phyloP scores from a whole-genome alignment of 2,888 invertebrate species.

The Corbicula japonica region DNA sequence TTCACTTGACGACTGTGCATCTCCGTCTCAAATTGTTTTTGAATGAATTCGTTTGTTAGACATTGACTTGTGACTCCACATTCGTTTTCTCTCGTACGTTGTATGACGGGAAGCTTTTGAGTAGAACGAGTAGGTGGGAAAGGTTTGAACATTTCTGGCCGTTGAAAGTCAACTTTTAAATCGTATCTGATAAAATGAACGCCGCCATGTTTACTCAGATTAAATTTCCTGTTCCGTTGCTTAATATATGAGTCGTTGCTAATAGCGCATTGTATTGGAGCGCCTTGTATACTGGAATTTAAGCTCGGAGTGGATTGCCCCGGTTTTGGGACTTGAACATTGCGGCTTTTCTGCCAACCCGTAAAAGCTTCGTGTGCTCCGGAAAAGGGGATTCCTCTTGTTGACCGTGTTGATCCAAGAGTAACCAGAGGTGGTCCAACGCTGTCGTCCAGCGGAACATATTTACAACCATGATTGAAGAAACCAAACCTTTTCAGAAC shows the following conservation, averaged over 20 bases:
- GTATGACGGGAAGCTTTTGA: constrained; percentile 41
- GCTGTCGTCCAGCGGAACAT: background rate
- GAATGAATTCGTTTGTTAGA: background rate
- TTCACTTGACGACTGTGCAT: constrained; percentile 9
- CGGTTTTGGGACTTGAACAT: constrained; percentile 11
- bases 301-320: background rate
- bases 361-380: constrained; percentile 17
- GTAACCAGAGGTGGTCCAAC: constrained; percentile 13
- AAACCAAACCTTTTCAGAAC: constrained; percentile 48
- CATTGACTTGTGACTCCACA: background rate
- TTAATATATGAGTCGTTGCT: constrained; percentile 13
- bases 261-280: constrained; percentile 24
- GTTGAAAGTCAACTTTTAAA: background rate
- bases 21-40: background rate
- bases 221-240: constrained; percentile 7
- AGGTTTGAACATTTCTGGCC: constrained; percentile 42
- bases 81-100: constrained; percentile 19
- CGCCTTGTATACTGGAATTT: constrained; percentile 22
- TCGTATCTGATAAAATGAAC: constrained; percentile 9
- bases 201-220: constrained; percentile 28
- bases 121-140: constrained; percentile 50
- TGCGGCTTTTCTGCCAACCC: constrained; percentile 15
- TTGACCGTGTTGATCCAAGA: constrained; percentile 8
- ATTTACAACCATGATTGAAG: constrained; percentile 24
- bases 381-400: background rate